Evolutionary conservation across 2,888 invertebrate species (phyloP).

Genomic region (Drosophila tanythrix): DNA sequence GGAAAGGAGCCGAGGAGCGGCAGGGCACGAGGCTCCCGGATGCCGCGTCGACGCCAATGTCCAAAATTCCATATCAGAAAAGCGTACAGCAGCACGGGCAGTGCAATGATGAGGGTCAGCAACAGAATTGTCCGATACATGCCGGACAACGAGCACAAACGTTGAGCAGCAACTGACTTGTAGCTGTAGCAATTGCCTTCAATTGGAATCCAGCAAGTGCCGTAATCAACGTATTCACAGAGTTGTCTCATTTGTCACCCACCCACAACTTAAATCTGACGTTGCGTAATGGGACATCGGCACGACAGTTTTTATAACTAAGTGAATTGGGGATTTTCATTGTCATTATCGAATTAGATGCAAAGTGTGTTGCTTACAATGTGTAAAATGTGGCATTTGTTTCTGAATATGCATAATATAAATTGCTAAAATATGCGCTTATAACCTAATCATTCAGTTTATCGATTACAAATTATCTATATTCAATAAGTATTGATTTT

Average conservation of each 20-base stretch:
- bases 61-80: conserved; percentile 82
- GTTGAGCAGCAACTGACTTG: conserved; percentile 32
- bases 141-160: conserved; percentile 5
- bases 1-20: conserved; percentile 84
- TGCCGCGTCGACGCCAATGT: conserved; percentile 84
- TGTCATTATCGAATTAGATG: conserved; percentile 43
- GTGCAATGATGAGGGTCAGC: conserved; percentile 9
- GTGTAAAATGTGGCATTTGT: conserved; percentile 7
- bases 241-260: conserved; percentile 5
- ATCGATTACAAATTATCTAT: background rate
- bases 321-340: conserved; percentile 5
- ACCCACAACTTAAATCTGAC: conserved; percentile 1
- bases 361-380: conserved; percentile 15
- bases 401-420: background rate
- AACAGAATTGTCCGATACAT: conserved; percentile 48
- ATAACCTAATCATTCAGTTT: background rate
- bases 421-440: background rate
- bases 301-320: conserved; percentile 25
- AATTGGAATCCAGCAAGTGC: conserved; percentile 17
- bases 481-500: background rate
- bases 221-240: conserved; percentile 4
- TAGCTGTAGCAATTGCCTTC: conserved; percentile 9
- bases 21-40: conserved; percentile 81
- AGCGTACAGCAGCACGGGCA: conserved; percentile 54
- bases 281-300: conserved; percentile 14